Conservation (phyloP, 2,888 invertebrate species). For the Apeira syringaria region DNA sequence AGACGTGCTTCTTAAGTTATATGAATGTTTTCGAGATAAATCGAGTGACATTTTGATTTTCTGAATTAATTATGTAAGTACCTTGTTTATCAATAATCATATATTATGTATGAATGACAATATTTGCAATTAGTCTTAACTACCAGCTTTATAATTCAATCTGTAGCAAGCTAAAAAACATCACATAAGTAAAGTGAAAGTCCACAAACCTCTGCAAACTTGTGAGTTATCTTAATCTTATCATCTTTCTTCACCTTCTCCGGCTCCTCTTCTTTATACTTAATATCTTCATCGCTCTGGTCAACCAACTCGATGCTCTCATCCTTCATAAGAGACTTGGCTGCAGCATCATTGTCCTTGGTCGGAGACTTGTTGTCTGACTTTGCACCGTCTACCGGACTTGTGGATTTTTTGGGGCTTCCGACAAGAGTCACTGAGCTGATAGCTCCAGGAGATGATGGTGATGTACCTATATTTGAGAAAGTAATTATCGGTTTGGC, state of each 20-base stretch:
- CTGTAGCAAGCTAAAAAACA: too few relatives aligned
- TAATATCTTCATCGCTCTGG: constrained; percentile 72
- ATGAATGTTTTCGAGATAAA: too few relatives aligned
- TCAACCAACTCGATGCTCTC: constrained; percentile 76
- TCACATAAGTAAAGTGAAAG: too few relatives aligned
- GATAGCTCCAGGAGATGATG: constrained; percentile 88
- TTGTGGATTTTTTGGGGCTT: constrained; percentile 71
- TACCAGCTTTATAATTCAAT: too few relatives aligned
- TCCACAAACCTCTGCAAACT: constrained; percentile 68
- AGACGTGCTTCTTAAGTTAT: too few relatives aligned
- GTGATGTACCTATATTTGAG: constrained; percentile 64
- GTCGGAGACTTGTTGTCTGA: constrained; percentile 51
- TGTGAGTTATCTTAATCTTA: constrained; percentile 74
- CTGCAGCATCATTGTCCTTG: constrained; percentile 63
- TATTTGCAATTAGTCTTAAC: too few relatives aligned
- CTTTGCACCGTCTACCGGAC: constrained; percentile 53
- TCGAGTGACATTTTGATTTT: too few relatives aligned
- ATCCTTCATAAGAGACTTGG: constrained; percentile 57
- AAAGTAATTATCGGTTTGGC: neutral
- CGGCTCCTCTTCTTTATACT: constrained; percentile 71
- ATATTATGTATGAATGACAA: too few relatives aligned
- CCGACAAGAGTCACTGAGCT: constrained; percentile 89
- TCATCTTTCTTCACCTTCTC: constrained; percentile 71
- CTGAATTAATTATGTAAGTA: too few relatives aligned
- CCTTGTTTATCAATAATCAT: too few relatives aligned